These are phyloP conservation scores for Turritopsis rubra DNA, from an alignment of 30 jellyfish, hydroid and myxozoan genomes.

Conservation along the genomic window DNA sequence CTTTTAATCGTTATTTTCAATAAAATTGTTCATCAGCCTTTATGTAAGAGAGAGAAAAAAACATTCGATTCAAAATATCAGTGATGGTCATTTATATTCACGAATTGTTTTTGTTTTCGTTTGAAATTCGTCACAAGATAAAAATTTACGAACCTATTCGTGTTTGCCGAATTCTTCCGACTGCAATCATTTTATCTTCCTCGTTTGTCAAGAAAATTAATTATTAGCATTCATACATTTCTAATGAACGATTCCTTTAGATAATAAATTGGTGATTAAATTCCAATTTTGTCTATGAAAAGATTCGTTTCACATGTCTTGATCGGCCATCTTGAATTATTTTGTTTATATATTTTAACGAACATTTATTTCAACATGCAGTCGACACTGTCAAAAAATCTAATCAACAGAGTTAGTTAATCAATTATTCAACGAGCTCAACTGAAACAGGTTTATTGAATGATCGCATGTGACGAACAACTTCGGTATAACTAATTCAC, in stretches of 20 bases:
- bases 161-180: not conserved
- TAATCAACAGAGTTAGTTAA: slow-evolving; percentile 9
- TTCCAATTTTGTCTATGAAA: not conserved
- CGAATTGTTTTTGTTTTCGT: not conserved
- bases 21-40: no score
- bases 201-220: no score
- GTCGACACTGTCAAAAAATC: not conserved
- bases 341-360: not conserved
- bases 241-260: not conserved
- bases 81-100: not conserved
- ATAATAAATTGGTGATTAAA: not conserved
- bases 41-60: not conserved
- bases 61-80: not conserved
- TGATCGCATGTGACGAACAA: not conserved
- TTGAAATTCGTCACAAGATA: not conserved
- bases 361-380: not conserved
- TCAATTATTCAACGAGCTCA: slow-evolving; percentile 6
- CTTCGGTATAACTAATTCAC: not conserved
- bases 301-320: not conserved
- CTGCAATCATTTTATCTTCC: not conserved
- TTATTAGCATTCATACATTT: not conserved
- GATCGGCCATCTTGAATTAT: slow-evolving; percentile 3
- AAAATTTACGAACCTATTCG: not conserved
- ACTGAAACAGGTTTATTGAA: not conserved
- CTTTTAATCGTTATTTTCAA: not conserved